These are phyloP conservation scores for Scopus umbretta DNA, from an alignment of 2,113 vertebrate species.

Conservation along the genomic window DNA sequence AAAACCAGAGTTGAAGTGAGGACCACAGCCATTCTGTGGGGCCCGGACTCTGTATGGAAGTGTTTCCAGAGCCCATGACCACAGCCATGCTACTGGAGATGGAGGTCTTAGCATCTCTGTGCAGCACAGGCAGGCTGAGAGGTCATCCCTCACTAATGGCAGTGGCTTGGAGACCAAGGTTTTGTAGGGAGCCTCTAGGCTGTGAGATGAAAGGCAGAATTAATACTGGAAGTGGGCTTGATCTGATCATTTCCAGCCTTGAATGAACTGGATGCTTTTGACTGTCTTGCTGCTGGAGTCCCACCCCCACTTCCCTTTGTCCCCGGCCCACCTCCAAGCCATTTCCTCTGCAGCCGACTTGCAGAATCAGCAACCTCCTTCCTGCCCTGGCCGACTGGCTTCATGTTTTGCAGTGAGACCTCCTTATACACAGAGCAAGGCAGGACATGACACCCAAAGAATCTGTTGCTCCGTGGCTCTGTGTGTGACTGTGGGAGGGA, in stretches of 20 bases:
- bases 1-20: not conserved
- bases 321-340: not conserved
- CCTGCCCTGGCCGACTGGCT: not conserved
- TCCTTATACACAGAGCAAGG: not conserved
- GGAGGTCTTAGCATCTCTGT: not conserved
- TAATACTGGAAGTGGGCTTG: not conserved
- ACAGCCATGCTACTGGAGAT: not conserved
- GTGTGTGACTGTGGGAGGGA: too few species aligned
- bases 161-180: not conserved
- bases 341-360: not conserved
- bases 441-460: not conserved
- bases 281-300: not conserved
- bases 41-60: not conserved
- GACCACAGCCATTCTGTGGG: not conserved
- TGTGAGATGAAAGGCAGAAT: not conserved
- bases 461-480: not conserved
- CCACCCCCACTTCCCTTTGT: not conserved
- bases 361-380: not conserved
- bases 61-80: not conserved
- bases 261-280: not conserved
- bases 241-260: not conserved
- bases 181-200: not conserved
- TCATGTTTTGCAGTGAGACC: not conserved
- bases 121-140: not conserved
- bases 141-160: not conserved